Conservation (phyloP, 2,888 invertebrate species). For the Drosophila macrothrix region DNA sequence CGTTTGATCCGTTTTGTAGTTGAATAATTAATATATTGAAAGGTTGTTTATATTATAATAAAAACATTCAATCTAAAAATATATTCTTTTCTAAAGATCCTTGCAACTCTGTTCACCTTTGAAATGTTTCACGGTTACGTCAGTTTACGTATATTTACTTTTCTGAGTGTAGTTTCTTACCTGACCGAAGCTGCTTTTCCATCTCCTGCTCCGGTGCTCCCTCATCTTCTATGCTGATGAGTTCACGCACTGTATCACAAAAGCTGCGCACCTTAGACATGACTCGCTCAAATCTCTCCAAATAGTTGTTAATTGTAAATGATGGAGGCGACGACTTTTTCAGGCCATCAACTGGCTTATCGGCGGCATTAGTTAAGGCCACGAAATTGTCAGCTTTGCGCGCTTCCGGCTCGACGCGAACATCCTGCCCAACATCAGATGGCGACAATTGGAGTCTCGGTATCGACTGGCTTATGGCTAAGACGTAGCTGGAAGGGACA, state of each 20-base stretch:
- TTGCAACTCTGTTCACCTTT: not conserved
- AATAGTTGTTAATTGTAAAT: slow-evolving; percentile 49
- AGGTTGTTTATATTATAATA: not conserved
- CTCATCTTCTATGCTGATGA: slow-evolving; percentile 56
- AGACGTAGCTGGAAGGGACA: slow-evolving; percentile 59
- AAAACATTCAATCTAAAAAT: not conserved
- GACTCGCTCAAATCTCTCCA: slow-evolving; percentile 62
- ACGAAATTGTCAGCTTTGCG: slow-evolving; percentile 21
- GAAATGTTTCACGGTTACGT: not conserved
- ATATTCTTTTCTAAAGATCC: not conserved
- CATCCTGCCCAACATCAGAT: slow-evolving; percentile 22
- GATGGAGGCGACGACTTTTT: slow-evolving; percentile 18
- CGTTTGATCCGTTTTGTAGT: not conserved
- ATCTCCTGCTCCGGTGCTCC: not conserved
- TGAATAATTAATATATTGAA: not conserved
- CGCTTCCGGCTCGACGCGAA: slow-evolving; percentile 47
- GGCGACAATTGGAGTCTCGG: slow-evolving; percentile 47
- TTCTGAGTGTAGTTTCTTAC: slow-evolving; percentile 11
- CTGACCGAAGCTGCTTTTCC: slow-evolving; percentile 13
- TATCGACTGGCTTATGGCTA: slow-evolving; percentile 66
- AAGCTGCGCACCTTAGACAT: slow-evolving; percentile 69
- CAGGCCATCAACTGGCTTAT: slow-evolving; percentile 23
- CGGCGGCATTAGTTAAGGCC: slow-evolving; percentile 37
- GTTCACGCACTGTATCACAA: slow-evolving; percentile 66
- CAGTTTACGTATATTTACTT: not conserved